Percentiles rank a stretch among this genome's conserved stretches.
phyloP scores from a whole-genome alignment of 2,113 vertebrate genomes.

The mouse (Mus musculus) region DNA sequence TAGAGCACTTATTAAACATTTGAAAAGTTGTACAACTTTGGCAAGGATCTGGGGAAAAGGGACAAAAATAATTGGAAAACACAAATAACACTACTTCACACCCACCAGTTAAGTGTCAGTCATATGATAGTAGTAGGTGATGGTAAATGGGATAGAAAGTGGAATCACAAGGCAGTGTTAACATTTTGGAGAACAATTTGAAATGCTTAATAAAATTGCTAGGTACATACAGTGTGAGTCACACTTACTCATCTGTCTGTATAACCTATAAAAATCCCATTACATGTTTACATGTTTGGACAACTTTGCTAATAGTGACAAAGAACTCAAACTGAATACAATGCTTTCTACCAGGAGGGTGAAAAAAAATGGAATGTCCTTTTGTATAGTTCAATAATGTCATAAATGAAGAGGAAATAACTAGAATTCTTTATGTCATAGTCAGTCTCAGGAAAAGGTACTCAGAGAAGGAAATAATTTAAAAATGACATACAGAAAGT shows the following conservation, averaged over 20 bases:
- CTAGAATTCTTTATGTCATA: background rate
- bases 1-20: background rate
- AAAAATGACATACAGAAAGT: background rate
- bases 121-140: background rate
- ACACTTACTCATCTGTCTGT: background rate
- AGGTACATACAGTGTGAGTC: background rate
- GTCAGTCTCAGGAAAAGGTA: background rate
- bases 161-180: background rate
- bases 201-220: background rate
- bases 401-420: background rate
- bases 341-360: background rate
- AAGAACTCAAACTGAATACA: background rate
- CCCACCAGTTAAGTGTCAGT: background rate
- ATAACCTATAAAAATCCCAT: too few species aligned
- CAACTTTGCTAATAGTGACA: background rate
- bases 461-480: background rate
- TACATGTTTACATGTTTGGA: background rate
- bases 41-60: background rate
- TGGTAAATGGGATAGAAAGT: background rate
- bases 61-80: background rate
- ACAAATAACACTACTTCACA: background rate
- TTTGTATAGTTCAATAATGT: background rate
- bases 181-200: background rate
- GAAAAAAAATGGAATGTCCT: conserved; percentile 2
- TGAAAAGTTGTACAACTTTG: background rate